Evolutionary conservation across 2,888 invertebrate species (phyloP).

Genomic region (Eucriotettix oculatus): DNA sequence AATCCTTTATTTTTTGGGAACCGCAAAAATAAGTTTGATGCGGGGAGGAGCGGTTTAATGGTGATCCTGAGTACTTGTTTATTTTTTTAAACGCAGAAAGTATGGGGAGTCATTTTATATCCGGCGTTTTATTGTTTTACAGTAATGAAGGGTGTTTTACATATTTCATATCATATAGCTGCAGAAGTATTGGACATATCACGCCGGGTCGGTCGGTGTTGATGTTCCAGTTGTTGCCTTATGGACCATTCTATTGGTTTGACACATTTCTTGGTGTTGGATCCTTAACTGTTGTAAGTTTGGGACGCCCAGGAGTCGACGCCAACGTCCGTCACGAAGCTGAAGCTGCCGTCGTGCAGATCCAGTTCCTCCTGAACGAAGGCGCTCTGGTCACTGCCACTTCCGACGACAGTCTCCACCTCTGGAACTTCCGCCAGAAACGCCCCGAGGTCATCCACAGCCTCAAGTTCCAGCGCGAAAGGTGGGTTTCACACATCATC

Average conservation of each 20-base stretch:
- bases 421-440: conserved; percentile 95
- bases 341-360: conserved; percentile 67
- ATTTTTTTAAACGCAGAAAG: too few species aligned
- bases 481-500: conserved; percentile 35
- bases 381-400: conserved; percentile 91
- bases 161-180: too few species aligned
- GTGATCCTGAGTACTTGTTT: too few species aligned
- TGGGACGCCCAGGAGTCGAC: conserved; percentile 95
- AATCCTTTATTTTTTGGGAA: too few species aligned
- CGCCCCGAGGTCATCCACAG: conserved; percentile 89
- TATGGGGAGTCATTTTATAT: too few species aligned
- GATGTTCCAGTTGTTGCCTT: not conserved
- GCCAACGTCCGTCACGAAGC: conserved; percentile 78
- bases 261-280: not conserved
- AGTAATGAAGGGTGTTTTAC: too few species aligned
- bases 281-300: conserved; percentile 35
- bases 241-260: not conserved
- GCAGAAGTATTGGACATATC: too few species aligned
- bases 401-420: conserved; percentile 87
- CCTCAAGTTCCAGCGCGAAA: conserved; percentile 92
- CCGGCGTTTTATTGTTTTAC: too few species aligned
- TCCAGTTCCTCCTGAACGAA: conserved; percentile 92
- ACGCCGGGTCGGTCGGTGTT: too few species aligned
- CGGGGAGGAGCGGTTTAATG: too few species aligned
- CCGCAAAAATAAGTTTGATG: too few species aligned